Percentiles rank a stretch among this genome's conserved stretches.
Evolutionary conservation across 2,888 invertebrate species (phyloP).

Genomic region (Spodoptera exigua): DNA sequence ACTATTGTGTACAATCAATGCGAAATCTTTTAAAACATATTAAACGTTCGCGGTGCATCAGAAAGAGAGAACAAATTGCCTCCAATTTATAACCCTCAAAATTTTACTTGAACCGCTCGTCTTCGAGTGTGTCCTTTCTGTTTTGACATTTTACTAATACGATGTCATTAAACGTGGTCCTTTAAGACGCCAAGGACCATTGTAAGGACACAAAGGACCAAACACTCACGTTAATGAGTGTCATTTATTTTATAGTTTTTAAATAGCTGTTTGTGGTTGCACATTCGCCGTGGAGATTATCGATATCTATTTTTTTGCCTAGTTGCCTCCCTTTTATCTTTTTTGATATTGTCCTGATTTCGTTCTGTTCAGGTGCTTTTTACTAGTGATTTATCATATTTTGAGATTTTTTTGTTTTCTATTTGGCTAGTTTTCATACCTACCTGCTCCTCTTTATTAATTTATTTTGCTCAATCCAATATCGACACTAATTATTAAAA

Average conservation of each 20-base stretch:
- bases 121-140: constrained; percentile 83
- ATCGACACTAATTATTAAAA: no score
- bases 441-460: no score
- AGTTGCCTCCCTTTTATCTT: constrained; percentile 51
- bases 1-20: constrained; percentile 74
- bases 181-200: constrained; percentile 73
- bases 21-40: constrained; percentile 74
- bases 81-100: constrained; percentile 80
- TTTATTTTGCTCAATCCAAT: no score
- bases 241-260: constrained; percentile 86
- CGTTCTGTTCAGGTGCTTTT: constrained; percentile 6
- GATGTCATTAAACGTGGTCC: constrained; percentile 81
- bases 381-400: constrained; percentile 4
- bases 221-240: constrained; percentile 82
- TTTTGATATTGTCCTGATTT: constrained; percentile 35
- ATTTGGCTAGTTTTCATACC: no score
- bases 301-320: constrained; percentile 56
- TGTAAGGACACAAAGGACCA: constrained; percentile 76
- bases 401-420: no score
- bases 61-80: constrained; percentile 85
- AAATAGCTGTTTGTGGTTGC: constrained; percentile 82
- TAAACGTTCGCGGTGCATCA: constrained; percentile 75
- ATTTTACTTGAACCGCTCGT: constrained; percentile 66
- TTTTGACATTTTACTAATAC: constrained; percentile 89
- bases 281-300: constrained; percentile 82